phyloP scores from a whole-genome alignment of 2,113 vertebrate genomes.

The Eolophus roseicapilla region DNA sequence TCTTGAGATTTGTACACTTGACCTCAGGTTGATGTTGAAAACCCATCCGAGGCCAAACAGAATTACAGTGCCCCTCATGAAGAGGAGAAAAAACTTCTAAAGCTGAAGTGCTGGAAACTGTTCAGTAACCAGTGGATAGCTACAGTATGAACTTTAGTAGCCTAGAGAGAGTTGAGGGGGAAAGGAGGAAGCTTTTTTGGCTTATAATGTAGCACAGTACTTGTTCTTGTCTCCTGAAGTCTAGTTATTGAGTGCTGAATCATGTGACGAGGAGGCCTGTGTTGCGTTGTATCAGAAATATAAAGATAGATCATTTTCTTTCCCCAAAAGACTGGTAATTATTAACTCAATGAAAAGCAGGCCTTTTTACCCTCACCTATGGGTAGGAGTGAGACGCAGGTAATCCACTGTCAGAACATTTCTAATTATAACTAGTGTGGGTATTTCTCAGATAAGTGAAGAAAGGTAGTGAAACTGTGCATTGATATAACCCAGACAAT shows the following conservation, averaged over 20 bases:
- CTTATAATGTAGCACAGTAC: background rate
- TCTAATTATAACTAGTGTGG: conserved; percentile 59
- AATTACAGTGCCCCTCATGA: background rate
- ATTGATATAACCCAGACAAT: conserved; percentile 49
- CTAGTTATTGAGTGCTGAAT: background rate
- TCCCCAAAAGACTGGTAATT: conserved; percentile 38
- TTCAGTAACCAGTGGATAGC: background rate
- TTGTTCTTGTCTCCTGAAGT: conserved; percentile 27
- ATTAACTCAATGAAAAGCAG: conserved; percentile 49
- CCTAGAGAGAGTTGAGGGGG: background rate
- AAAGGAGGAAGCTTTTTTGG: background rate
- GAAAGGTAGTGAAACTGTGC: conserved; percentile 50
- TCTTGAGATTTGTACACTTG: conserved; percentile 26
- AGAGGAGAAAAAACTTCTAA: background rate
- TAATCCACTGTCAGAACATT: conserved; percentile 58
- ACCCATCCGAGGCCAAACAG: background rate
- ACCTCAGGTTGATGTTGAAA: conserved; percentile 31
- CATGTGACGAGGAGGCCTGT: background rate
- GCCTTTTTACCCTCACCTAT: conserved; percentile 27
- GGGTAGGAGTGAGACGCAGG: conserved; percentile 28
- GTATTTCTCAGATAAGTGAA: conserved; percentile 52
- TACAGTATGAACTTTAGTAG: background rate
- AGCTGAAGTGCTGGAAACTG: background rate
- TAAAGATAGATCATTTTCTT: conserved; percentile 21
- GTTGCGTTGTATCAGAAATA: conserved; percentile 27